Conservation (phyloP, 1,140 invertebrate genomes). For the Saccostrea echinata region DNA sequence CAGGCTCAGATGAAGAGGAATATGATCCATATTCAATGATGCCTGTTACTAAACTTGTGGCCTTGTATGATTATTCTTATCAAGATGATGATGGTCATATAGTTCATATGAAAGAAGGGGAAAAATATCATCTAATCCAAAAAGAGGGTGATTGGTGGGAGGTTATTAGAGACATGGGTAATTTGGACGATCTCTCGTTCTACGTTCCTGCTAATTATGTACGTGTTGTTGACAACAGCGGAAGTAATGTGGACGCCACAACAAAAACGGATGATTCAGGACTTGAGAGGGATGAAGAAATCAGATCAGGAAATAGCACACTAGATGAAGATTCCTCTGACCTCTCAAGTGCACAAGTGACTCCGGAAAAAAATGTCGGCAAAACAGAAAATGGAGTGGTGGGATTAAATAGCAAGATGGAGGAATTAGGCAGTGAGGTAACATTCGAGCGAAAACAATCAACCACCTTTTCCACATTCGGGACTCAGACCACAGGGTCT, state of each 20-base stretch:
- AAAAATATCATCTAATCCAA: conserved; percentile 53
- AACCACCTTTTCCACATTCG: conserved; percentile 7
- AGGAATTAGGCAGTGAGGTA: not conserved
- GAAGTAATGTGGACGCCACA: not conserved
- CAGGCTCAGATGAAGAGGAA: not conserved
- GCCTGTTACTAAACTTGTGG: conserved; percentile 44
- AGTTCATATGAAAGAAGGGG: conserved; percentile 51
- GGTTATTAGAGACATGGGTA: conserved; percentile 50
- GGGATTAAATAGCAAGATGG: conserved; percentile 35
- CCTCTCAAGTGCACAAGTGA: conserved; percentile 24
- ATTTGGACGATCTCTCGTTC: conserved; percentile 54
- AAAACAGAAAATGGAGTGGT: conserved; percentile 28
- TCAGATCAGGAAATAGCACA: conserved; percentile 29
- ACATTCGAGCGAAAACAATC: conserved; percentile 26
- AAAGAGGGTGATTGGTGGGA: conserved; percentile 60
- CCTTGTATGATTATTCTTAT: conserved; percentile 59
- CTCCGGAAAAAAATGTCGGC: conserved; percentile 23
- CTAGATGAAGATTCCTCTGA: conserved; percentile 29
- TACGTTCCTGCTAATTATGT: conserved; percentile 60
- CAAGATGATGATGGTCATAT: conserved; percentile 55
- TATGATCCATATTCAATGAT: conserved; percentile 18
- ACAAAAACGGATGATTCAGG: conserved; percentile 18
- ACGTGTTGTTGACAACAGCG: conserved; percentile 18
- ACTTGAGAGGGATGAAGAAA: not conserved
- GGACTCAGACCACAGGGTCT: not conserved